A percentile compares a stretch with the other conserved stretches of the same genome.
Evolutionary conservation across 2,888 invertebrate genomes (phyloP).

Genomic region (Quadroppia sp.): DNA sequence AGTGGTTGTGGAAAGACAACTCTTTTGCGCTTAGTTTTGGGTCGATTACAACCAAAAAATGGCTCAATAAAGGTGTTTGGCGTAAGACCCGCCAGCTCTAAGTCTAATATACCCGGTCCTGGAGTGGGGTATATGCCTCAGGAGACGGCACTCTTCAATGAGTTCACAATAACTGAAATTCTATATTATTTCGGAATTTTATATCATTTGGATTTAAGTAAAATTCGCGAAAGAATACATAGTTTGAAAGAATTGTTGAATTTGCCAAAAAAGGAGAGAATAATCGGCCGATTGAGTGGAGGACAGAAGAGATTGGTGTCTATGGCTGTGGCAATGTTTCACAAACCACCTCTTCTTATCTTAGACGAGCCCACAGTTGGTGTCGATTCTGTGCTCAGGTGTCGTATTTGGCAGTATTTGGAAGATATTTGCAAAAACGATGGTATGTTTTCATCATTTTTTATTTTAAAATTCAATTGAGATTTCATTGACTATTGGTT

Average conservation of each 20-base stretch:
- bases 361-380: conserved; percentile 90
- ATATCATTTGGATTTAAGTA: conserved; percentile 16
- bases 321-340: conserved; percentile 84
- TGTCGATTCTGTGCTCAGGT: conserved; percentile 73
- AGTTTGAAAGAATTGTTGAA: conserved; percentile 31
- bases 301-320: conserved; percentile 87
- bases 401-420: conserved; percentile 40
- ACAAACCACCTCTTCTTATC: conserved; percentile 84
- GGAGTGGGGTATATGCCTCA: conserved; percentile 43
- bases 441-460: neutral
- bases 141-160: conserved; percentile 39
- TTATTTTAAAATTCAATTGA: neutral
- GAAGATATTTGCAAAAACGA: conserved; percentile 18
- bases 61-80: conserved; percentile 20
- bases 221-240: conserved; percentile 11
- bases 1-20: conserved; percentile 31
- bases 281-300: conserved; percentile 58
- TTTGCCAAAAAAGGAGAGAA: conserved; percentile 20
- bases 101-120: conserved; percentile 37
- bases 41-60: conserved; percentile 6
- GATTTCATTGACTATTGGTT: neutral
- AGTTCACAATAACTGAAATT: conserved; percentile 39
- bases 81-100: neutral
- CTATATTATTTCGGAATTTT: conserved; percentile 37
- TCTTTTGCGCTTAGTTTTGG: conserved; percentile 16